Evolutionary conservation across 2,797 vertebrate species (phyloP).

Genomic region (Rhodeus uyekii): DNA sequence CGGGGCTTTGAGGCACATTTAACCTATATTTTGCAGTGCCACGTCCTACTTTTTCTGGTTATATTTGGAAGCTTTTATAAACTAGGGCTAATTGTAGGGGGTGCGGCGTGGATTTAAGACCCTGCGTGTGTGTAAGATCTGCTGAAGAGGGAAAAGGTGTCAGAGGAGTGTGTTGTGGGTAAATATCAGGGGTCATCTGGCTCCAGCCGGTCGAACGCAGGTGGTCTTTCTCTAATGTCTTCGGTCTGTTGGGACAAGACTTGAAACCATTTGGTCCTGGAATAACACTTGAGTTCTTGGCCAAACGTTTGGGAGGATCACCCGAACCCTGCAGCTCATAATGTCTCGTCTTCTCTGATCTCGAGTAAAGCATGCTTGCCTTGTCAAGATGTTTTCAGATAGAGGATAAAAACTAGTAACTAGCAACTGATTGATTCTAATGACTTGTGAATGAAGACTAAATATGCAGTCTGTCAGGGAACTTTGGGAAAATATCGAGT

Average conservation of each 20-base stretch:
- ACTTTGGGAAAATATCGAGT: neutral
- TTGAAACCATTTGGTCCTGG: constrained; percentile 73
- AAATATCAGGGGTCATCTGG: constrained; percentile 54
- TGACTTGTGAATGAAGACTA: neutral
- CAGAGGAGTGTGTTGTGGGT: constrained; percentile 27
- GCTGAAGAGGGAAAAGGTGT: constrained; percentile 15
- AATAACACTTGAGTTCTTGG: constrained; percentile 65
- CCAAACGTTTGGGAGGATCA: constrained; percentile 51
- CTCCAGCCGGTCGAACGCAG: constrained; percentile 66
- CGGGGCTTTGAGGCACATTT: neutral
- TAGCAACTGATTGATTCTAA: neutral
- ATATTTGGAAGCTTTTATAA: constrained; percentile 23
- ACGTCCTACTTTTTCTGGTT: constrained; percentile 7
- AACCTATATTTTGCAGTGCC: neutral
- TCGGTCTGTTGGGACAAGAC: constrained; percentile 61
- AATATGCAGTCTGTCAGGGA: neutral
- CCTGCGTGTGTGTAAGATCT: neutral
- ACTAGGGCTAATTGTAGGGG: constrained; percentile 10
- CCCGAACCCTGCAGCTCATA: constrained; percentile 3
- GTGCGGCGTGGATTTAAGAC: constrained; percentile 27
- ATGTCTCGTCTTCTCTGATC: neutral
- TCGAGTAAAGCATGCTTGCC: too few species aligned
- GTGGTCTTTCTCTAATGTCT: constrained; percentile 67
- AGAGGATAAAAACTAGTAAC: neutral
- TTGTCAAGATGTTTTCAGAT: too few species aligned